A percentile compares a stretch with the other conserved stretches of the same genome.
Conservation (phyloP, 30 jellyfish, hydroid and myxozoan species). For the Nemopilema nomurai region DNA sequence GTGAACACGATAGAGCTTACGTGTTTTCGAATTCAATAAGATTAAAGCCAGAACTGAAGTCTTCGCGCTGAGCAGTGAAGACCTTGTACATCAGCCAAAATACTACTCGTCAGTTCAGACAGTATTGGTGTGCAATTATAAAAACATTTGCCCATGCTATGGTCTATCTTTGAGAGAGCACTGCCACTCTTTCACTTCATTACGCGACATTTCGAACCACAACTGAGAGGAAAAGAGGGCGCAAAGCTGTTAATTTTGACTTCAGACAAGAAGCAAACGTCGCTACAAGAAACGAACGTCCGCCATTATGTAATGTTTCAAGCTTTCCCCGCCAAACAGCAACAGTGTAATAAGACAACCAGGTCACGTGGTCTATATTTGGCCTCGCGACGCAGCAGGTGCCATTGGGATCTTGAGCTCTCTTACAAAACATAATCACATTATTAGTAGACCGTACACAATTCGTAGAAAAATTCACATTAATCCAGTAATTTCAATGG, state of each 20-base stretch:
- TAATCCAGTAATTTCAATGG: neutral
- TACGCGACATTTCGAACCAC: too few species aligned
- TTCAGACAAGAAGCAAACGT: too few species aligned
- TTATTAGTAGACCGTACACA: neutral
- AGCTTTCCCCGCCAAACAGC: neutral
- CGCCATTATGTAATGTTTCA: too few species aligned
- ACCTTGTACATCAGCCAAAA: neutral
- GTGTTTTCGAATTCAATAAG: constrained; percentile 9
- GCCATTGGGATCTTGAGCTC: neutral
- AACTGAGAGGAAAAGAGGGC: too few species aligned
- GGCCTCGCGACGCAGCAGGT: neutral
- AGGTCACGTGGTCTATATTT: neutral
- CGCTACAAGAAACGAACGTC: too few species aligned
- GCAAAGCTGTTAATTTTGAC: too few species aligned
- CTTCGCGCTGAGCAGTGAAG: neutral
- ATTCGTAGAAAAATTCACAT: neutral
- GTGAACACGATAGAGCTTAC: constrained; percentile 39
- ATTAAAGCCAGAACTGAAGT: neutral
- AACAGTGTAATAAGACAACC: neutral
- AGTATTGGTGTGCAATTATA: too few species aligned
- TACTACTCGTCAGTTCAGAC: neutral
- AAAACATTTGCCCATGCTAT: too few species aligned
- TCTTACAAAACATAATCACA: neutral
- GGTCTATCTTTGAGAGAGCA: too few species aligned
- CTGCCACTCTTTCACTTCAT: too few species aligned